Evolutionary conservation across 2,113 vertebrate species (phyloP), one percentile per base, ranked within the genome.

Genomic region (Ascaphus truei): DNA sequence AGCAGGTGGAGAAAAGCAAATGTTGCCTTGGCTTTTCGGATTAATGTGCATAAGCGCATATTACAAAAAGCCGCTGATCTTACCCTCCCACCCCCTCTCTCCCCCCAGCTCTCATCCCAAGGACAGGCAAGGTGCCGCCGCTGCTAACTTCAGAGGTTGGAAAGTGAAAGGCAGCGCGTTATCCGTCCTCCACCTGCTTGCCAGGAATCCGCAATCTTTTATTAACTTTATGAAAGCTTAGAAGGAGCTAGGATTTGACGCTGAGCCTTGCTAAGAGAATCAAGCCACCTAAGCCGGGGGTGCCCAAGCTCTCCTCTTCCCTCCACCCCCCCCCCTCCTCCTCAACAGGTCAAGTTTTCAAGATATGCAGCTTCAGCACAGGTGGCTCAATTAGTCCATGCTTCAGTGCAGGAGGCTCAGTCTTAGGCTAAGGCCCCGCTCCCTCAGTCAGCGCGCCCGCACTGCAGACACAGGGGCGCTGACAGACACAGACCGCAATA

Each of bases 151-250:
- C 67, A 36, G 33, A 39, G 34, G 33, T 48, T 71, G 45, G 25
- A 51, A 71, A 60, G 67, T 71, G 45, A 71, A 69, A 61, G 11
- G 22, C 33, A 39, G 33, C 43, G 57, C 52, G 52, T 61, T 61
- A 61, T 29, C 47, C 55, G 30, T 68, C 22, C n/a, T 61, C 45
- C 45, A 61, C 22, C 67, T 61, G 67, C 45, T 29, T 71, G 67
- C 67, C 57, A 61, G 57, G 34, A 61, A 71, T 71, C 67, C 31
- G 22, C 33, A 30, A 59, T 52, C 52, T 52, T 69, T 52, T 57
- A 68, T 66, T 66, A 66, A 66, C 63, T 66, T 66, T 66, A 55
- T 66, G 50, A n/a, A 26, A 18, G 50, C 63, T 55, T 55, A 52
- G 63, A 63, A 31, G 33, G 60, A 43, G 51, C 33, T 30, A 18